Percentiles rank a stretch among this genome's conserved stretches.
Evolutionary conservation across 2,888 invertebrate species (phyloP).

Genomic region (Philhelius pedissequus): DNA sequence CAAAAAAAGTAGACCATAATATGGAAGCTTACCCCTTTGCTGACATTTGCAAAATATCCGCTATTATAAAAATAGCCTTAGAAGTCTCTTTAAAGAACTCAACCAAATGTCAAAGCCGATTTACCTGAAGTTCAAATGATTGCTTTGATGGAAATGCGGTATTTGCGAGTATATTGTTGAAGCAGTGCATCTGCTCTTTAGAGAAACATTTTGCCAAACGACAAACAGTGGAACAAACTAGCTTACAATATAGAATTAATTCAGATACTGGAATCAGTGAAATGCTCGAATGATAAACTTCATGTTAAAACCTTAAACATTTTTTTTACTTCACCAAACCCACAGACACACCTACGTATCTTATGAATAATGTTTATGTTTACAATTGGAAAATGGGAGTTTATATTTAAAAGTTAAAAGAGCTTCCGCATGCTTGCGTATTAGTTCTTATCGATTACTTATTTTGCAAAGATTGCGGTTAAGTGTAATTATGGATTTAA

Average conservation of each 20-base stretch:
- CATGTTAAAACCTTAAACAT: not conserved
- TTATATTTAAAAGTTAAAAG: too few species aligned
- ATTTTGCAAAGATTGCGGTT: too few species aligned
- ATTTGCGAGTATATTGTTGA: not conserved
- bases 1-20: not conserved
- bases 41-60: constrained; percentile 10
- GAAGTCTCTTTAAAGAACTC: not conserved
- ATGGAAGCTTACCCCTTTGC: not conserved
- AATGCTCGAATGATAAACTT: too few species aligned
- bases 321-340: too few species aligned
- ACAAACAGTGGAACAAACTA: not conserved
- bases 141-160: not conserved
- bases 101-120: constrained; percentile 33
- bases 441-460: too few species aligned
- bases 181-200: not conserved
- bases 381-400: too few species aligned
- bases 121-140: constrained; percentile 13
- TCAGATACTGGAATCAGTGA: not conserved
- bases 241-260: not conserved
- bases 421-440: too few species aligned
- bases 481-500: too few species aligned
- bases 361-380: too few species aligned
- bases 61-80: not conserved
- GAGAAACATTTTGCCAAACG: not conserved
- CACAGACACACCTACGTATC: too few species aligned